Percentiles rank a stretch among this genome's conserved stretches.
These are phyloP conservation scores for Triops cancriformis DNA, from an alignment of 1,140 invertebrate genomes.

Conservation along the genomic window DNA sequence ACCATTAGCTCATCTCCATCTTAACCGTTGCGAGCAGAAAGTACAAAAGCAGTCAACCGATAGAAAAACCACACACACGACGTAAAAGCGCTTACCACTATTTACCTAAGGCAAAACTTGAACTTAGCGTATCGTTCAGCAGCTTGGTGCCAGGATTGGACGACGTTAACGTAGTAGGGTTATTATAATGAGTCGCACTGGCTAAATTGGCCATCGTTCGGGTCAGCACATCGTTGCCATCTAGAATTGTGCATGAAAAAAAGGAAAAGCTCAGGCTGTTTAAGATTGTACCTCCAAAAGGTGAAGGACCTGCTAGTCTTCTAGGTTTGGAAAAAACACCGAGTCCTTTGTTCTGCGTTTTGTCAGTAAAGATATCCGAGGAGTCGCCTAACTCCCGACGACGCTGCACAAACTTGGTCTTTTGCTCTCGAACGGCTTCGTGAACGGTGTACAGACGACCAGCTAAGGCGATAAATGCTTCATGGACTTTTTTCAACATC, in stretches of 20 bases:
- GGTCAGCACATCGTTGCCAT: constrained; percentile 43
- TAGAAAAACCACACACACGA: background rate
- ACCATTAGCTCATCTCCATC: background rate
- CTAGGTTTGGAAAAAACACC: constrained; percentile 33
- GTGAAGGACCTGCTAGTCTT: constrained; percentile 39
- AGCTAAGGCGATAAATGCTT: constrained; percentile 73
- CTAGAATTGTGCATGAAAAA: constrained; percentile 48
- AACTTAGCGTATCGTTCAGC: background rate
- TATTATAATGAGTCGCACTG: constrained; percentile 42
- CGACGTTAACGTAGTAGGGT: constrained; percentile 40
- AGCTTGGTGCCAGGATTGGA: constrained; percentile 38
- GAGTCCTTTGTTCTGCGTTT: constrained; percentile 25
- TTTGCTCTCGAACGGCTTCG: constrained; percentile 54
- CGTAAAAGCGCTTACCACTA: background rate
- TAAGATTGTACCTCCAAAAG: constrained; percentile 36
- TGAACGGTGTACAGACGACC: constrained; percentile 72
- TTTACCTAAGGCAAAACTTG: constrained; percentile 2
- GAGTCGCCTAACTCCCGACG: constrained; percentile 68
- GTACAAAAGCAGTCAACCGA: background rate
- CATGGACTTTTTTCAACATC: constrained; percentile 69
- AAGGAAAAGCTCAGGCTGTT: constrained; percentile 20
- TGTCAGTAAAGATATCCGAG: constrained; percentile 64
- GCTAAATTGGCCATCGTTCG: constrained; percentile 46
- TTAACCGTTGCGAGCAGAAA: background rate
- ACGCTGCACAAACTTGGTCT: constrained; percentile 69